Evolutionary conservation across 1,140 invertebrate genomes (phyloP).

Genomic region (Eriosoma lanigerum): DNA sequence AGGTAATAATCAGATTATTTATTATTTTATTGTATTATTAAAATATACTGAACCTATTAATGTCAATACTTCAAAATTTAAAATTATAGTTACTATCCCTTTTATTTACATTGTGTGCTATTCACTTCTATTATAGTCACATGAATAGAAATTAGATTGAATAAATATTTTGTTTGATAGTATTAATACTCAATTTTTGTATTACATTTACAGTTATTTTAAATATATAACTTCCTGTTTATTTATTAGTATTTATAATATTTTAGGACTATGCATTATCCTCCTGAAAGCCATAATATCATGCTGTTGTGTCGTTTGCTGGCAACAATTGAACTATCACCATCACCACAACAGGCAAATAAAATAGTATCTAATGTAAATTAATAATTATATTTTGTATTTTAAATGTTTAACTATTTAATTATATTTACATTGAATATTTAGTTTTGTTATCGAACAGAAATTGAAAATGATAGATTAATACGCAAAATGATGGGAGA

Average conservation of each 20-base stretch:
- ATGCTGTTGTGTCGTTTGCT: slow-evolving; percentile 84
- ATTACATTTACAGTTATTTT: too few species aligned
- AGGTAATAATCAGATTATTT: slow-evolving; percentile 65
- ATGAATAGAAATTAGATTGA: too few species aligned
- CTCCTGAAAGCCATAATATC: slow-evolving; percentile 87
- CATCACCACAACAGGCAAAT: slow-evolving; percentile 30
- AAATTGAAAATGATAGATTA: slow-evolving; percentile 80
- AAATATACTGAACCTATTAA: too few species aligned
- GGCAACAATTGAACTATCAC: slow-evolving; percentile 77
- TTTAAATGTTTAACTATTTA: neutral
- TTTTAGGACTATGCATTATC: slow-evolving; percentile 83
- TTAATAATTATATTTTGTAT: slow-evolving; percentile 43
- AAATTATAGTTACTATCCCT: too few species aligned
- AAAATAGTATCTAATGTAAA: slow-evolving; percentile 36
- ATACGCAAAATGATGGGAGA: slow-evolving; percentile 84
- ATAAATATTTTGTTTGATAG: too few species aligned
- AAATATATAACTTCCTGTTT: neutral
- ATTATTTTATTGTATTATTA: neutral
- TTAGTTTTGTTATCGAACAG: slow-evolving; percentile 78
- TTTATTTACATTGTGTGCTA: too few species aligned
- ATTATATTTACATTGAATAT: slow-evolving; percentile 44
- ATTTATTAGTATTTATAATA: neutral
- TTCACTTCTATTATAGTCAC: too few species aligned
- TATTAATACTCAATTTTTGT: too few species aligned
- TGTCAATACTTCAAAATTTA: too few species aligned